Evolutionary conservation across 1,140 invertebrate genomes (phyloP), one percentile per base, ranked within the genome.

Genomic region (Notospermus geniculatus): DNA sequence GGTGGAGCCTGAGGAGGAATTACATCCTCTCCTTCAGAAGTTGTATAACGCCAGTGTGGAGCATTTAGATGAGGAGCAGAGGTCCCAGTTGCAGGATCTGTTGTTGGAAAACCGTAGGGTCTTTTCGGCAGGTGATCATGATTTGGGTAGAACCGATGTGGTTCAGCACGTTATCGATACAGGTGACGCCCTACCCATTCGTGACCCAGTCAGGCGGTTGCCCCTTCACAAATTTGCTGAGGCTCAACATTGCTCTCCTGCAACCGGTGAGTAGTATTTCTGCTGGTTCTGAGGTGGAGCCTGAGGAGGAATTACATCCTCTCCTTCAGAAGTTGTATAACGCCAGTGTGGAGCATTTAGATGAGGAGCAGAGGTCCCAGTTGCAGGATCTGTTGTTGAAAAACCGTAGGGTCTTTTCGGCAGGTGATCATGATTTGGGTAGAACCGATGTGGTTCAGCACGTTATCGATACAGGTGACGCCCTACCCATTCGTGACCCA

Each of bases 121-220:
- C 53, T 66, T 63, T 45, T n/a, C 58, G 2, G 57, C 25, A 19
- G 50, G 56, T 0, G n/a, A 43, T 11, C 54, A 64, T 13, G 59
- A 67, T 23, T 27, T 64, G 4, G 62, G 65, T 1, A 36, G 29
- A 23, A 64, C 63, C 29, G 52, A 53, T 30, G 23, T 29, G 4
- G 54, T 60, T 15, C 29, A 63, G 54, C 64, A 66, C 45, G 22
- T 29, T 32, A 66, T 66, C 19, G 36, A 63, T 27, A 66, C 57
- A 23, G 60, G 57, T 9, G 56, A 22, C 19, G 53, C 60, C 17
- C 9, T 43, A 28, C 66, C 63, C 2, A 57, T 64, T 4, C 27
- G 57, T 59, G 62, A 67, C 41, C 46, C 39, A 41, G 32, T 45
- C 1, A 55, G 62, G 39, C 28, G 63, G 29, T 46, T 56, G 9